Evolutionary conservation across 1,140 invertebrate genomes (phyloP).

Genomic region (Cyclina sinensis): DNA sequence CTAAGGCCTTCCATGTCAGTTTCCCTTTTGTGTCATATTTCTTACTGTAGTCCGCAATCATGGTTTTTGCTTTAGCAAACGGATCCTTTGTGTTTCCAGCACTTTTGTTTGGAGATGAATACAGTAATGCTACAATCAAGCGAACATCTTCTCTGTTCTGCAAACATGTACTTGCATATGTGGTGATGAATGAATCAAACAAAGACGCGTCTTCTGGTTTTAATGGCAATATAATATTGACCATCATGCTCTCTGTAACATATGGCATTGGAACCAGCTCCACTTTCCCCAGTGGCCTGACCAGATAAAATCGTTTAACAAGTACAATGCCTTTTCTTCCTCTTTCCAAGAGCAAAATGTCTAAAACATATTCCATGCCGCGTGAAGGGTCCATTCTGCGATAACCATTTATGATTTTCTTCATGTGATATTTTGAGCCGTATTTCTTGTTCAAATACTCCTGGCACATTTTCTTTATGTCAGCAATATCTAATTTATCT

Average conservation of each 20-base stretch:
- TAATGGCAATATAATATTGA: constrained; percentile 92
- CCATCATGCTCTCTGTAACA: constrained; percentile 94
- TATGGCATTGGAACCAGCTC: constrained; percentile 96
- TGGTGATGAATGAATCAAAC: constrained; percentile 90
- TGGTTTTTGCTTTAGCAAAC: constrained; percentile 87
- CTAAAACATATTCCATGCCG: constrained; percentile 95
- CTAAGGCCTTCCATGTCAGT: constrained; percentile 90
- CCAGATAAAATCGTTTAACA: constrained; percentile 81
- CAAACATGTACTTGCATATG: constrained; percentile 91
- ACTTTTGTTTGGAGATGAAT: constrained; percentile 66
- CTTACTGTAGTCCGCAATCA: constrained; percentile 88
- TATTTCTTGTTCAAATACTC: constrained; percentile 89
- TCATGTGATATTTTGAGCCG: constrained; percentile 83
- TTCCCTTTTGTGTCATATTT: constrained; percentile 91
- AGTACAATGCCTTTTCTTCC: constrained; percentile 77
- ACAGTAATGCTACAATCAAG: constrained; percentile 89
- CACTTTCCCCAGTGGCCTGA: constrained; percentile 93
- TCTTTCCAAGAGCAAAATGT: constrained; percentile 89
- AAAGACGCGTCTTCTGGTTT: constrained; percentile 87
- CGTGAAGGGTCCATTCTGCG: constrained; percentile 94
- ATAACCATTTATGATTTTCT: constrained; percentile 93
- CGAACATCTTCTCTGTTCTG: constrained; percentile 93
- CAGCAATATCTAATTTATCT: constrained; percentile 90
- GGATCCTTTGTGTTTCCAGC: constrained; percentile 52
- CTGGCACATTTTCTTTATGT: constrained; percentile 89